Evolutionary conservation across 2,888 invertebrate species (phyloP).

Genomic region (Folsomia manolachei): DNA sequence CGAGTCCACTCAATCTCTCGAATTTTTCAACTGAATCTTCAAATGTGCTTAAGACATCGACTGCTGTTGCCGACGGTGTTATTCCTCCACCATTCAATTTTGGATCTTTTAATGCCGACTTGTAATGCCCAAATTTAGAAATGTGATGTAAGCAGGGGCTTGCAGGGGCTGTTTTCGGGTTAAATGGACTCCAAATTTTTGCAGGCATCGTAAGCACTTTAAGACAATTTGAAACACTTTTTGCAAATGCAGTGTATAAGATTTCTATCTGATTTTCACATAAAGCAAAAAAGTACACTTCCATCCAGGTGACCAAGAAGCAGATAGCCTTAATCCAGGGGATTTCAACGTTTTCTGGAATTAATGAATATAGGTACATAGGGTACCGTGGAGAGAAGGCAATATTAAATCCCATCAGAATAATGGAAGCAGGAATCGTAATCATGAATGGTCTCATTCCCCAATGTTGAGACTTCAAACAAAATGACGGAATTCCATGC

Average conservation of each 20-base stretch:
- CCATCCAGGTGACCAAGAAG: background rate
- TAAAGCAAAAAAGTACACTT: background rate
- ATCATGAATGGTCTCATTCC: background rate
- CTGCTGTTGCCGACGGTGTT: background rate
- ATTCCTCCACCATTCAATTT: too few relatives aligned
- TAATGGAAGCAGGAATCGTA: background rate
- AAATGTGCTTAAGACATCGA: background rate
- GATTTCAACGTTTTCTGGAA: constrained; percentile 6
- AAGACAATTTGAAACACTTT: constrained; percentile 15
- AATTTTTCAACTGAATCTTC: constrained; percentile 5
- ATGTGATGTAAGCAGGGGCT: background rate
- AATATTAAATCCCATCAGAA: constrained; percentile 9
- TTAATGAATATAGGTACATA: constrained; percentile 17
- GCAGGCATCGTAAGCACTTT: background rate
- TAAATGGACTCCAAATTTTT: constrained; percentile 2
- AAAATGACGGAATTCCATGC: background rate
- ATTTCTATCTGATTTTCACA: constrained; percentile 16
- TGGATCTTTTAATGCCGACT: too few relatives aligned
- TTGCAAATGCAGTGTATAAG: constrained; percentile 7
- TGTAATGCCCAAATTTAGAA: background rate
- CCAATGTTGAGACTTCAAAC: constrained; percentile 1
- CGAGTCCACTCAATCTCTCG: background rate
- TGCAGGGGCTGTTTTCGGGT: background rate
- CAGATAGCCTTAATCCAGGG: constrained; percentile 16
- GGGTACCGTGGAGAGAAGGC: constrained; percentile 1